Base-by-base conservation (phyloP, 2,888 invertebrate species). In the Sialis fuliginosa region DNA sequence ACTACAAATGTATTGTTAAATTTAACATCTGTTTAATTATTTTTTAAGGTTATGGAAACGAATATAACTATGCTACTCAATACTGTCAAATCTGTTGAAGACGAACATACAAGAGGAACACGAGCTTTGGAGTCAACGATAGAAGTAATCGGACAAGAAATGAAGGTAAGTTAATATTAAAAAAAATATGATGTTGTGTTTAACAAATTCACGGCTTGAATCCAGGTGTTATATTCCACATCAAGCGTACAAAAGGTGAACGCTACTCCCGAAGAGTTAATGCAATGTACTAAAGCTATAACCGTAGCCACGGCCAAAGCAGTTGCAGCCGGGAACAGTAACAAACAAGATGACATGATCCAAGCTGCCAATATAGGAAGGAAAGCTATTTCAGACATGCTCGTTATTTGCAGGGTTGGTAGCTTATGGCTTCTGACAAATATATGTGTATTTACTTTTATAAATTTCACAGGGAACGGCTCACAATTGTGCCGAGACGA, bases 71-170 rank as follows among this genome's bases (percentile, higher is more conserved):
- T 95, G 6, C 71, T 98, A 56, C 70, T 99, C 66, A 97, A 97
- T 72, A 98, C 98, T 0, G 97, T 99, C 7, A 97, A 97, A 68
- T 92, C 95, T 1, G 96, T 99, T 2, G 98, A 99, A 64, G 97
- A 99, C 62, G 95, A 97, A 62, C 93, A 96, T 58, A 93, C 93
- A 0, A 70, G 97, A 42, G 98, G 98, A 22, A 95, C 95, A 0
- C 70, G 95, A 42, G 98, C 98, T 1, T 70, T 99, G 53, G 98
- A 98, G 68, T 89, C 96, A 1, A 95, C 97, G 1, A 91, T 97
- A 50, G 96, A 98, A 65, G 96, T 95, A 1, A 95, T 99, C 52
- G 86, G 84, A 0, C 96, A 97, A 64, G 97, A 98, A 70, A 87
- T 97, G 53, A 77, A 84, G 68, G 89, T 88, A 64, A 64, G 67